These are phyloP conservation scores for Asbolus verrucosus DNA, from an alignment of 1,140 invertebrate species.

Conservation along the genomic window DNA sequence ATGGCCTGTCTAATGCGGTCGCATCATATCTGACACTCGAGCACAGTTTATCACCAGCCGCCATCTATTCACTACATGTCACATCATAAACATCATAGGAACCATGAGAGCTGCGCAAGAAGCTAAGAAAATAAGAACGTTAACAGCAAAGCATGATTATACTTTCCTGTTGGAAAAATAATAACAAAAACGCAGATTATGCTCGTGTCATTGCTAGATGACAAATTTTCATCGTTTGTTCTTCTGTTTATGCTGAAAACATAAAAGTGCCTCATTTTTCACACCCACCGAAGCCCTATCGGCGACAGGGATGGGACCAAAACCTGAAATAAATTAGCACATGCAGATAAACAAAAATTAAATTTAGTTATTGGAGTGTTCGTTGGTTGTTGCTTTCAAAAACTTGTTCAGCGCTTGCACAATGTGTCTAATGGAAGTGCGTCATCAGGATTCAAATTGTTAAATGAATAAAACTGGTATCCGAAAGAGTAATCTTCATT, in stretches of 20 bases:
- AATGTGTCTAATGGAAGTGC: too few species aligned
- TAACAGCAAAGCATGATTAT: slow-evolving; percentile 1
- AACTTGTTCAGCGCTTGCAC: too few species aligned
- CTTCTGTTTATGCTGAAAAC: background rate
- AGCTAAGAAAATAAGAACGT: slow-evolving; percentile 6
- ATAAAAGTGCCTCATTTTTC: background rate
- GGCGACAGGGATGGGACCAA: too few species aligned
- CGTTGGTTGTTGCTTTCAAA: too few species aligned
- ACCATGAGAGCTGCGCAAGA: background rate
- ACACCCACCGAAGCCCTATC: background rate
- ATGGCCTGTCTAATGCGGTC: slow-evolving; percentile 40
- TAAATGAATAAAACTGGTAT: slow-evolving; percentile 10
- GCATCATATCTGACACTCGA: slow-evolving; percentile 36
- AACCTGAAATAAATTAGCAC: too few species aligned
- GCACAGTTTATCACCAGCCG: slow-evolving; percentile 29
- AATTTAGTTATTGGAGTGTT: too few species aligned
- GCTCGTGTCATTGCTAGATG: background rate
- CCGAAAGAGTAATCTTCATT: slow-evolving; percentile 19
- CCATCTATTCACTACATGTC: slow-evolving; percentile 30
- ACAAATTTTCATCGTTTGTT: background rate
- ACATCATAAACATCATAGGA: slow-evolving; percentile 30
- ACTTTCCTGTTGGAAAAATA: background rate
- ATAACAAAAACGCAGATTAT: background rate
- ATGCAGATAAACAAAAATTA: too few species aligned
- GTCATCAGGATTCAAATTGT: too few species aligned